A percentile compares a stretch with the other conserved stretches of the same genome.
These are phyloP conservation scores for Achlya flavicornis DNA, from an alignment of 2,888 invertebrate genomes.

Conservation along the genomic window DNA sequence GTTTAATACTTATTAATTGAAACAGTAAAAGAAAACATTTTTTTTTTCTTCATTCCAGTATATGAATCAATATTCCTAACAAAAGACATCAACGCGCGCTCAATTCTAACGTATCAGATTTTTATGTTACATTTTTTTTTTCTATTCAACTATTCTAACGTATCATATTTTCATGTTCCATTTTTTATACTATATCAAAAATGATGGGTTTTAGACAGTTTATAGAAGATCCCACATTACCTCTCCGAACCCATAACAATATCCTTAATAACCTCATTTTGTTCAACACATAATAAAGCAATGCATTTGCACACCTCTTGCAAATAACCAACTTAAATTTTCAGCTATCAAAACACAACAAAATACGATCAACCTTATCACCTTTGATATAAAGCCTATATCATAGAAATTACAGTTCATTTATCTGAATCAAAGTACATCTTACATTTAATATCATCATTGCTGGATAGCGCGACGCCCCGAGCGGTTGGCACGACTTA, in stretches of 20 bases:
- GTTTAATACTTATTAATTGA: background rate
- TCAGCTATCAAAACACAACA: conserved; percentile 18
- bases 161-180: no score
- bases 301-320: conserved; percentile 51
- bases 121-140: no score
- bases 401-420: conserved; percentile 36
- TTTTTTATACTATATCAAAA: no score
- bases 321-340: conserved; percentile 37
- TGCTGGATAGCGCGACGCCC: conserved; percentile 64
- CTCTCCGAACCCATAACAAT: conserved; percentile 42
- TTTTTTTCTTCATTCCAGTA: background rate
- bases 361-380: conserved; percentile 37
- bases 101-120: background rate
- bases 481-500: conserved; percentile 57
- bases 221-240: background rate
- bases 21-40: no score
- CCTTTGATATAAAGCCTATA: conserved; percentile 40
- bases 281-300: conserved; percentile 73
- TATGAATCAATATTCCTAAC: background rate
- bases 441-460: conserved; percentile 65
- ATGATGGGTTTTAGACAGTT: no score
- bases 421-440: conserved; percentile 51
- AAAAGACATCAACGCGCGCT: conserved; percentile 11
- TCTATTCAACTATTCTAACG: background rate
- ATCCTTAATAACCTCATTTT: conserved; percentile 67